A percentile compares a stretch with the other conserved stretches of the same genome.
phyloP scores from a whole-genome alignment of 1,140 invertebrate species.

The Antheraea mylitta region DNA sequence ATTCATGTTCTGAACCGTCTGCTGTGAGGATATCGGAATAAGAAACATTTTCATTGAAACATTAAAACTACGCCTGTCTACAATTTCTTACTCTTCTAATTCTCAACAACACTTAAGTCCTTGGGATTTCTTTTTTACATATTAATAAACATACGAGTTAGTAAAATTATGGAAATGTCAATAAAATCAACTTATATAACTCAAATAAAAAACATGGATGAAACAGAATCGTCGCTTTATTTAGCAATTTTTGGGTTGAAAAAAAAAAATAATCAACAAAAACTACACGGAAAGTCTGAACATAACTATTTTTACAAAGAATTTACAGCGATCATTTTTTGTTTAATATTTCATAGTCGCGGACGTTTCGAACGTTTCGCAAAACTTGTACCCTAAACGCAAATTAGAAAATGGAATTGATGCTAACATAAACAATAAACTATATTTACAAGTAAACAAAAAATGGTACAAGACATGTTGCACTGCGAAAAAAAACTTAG shows the following conservation, averaged over 20 bases:
- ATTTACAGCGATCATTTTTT: constrained; percentile 61
- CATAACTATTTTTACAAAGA: constrained; percentile 76
- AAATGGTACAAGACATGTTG: constrained; percentile 37
- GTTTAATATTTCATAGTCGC: constrained; percentile 35
- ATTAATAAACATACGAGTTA: too few species aligned
- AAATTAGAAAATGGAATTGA: neutral
- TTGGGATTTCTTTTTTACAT: too few species aligned
- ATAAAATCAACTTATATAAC: neutral
- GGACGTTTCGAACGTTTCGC: neutral
- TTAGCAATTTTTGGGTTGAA: constrained; percentile 74
- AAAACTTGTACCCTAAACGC: constrained; percentile 20
- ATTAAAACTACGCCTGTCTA: too few species aligned
- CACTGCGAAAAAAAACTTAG: neutral
- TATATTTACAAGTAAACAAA: constrained; percentile 52
- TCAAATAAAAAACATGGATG: constrained; percentile 57
- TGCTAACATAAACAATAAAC: constrained; percentile 33
- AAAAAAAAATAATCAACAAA: constrained; percentile 68
- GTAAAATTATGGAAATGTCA: too few species aligned
- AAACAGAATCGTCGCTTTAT: constrained; percentile 76
- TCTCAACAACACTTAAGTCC: too few species aligned
- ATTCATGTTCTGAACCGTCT: too few species aligned
- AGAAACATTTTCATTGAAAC: too few species aligned
- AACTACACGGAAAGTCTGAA: constrained; percentile 74
- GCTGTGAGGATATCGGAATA: too few species aligned
- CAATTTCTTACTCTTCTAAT: too few species aligned